phyloP scores from a whole-genome alignment of 2,113 vertebrate genomes.

The Petrocephalus microphthalmus region DNA sequence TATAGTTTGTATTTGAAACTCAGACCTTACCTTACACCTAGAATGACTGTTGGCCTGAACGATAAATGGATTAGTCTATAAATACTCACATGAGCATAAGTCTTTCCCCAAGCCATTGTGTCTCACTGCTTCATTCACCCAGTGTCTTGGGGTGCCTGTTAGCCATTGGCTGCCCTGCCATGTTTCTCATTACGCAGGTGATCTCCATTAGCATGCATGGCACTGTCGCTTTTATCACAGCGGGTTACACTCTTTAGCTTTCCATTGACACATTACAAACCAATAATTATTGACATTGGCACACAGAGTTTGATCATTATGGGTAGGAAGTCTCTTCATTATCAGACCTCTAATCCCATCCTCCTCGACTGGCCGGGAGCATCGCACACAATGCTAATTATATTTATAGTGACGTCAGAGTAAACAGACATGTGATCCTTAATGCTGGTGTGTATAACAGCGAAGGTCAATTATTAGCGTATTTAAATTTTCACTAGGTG shows the following conservation, averaged over 20 bases:
- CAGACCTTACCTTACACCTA: neutral
- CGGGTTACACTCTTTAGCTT: neutral
- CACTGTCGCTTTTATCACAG: neutral
- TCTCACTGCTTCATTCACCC: neutral
- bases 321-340: neutral
- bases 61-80: neutral
- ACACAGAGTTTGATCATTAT: neutral
- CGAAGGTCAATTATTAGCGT: neutral
- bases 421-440: neutral
- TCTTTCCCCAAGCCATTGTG: neutral
- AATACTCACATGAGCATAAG: neutral
- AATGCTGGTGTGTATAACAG: neutral
- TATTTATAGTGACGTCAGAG: neutral
- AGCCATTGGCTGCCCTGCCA: neutral
- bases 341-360: neutral
- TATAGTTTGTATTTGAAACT: neutral
- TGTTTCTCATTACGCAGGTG: neutral
- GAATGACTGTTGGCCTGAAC: neutral
- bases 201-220: neutral
- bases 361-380: neutral
- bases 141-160: neutral
- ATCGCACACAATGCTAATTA: neutral
- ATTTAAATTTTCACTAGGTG: neutral
- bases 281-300: slow-evolving; percentile 5
- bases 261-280: slow-evolving; percentile 2